phyloP scores from a whole-genome alignment of 2,888 invertebrate species.

The Torymus texanus region DNA sequence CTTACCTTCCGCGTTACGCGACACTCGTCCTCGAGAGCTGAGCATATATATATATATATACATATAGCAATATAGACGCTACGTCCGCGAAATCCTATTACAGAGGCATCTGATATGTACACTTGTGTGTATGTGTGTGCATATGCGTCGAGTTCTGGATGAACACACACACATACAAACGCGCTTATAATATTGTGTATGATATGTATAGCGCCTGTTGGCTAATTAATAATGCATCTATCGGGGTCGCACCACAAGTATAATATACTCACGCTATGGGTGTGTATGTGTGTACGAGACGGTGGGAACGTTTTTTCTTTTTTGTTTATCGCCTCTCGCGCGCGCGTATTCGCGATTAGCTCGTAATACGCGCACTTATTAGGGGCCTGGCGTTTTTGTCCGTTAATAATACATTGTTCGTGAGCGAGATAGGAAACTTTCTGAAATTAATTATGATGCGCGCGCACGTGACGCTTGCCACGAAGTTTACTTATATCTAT shows the following conservation, averaged over 20 bases:
- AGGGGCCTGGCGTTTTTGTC: slow-evolving; percentile 6
- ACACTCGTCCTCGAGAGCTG: too few relatives aligned
- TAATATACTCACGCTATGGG: too few relatives aligned
- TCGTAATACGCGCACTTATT: slow-evolving; percentile 5
- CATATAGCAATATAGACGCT: too few relatives aligned
- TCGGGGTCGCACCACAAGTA: background rate
- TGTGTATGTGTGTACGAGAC: background rate
- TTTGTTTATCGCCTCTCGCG: background rate
- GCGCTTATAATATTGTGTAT: background rate
- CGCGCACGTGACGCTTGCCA: too few relatives aligned
- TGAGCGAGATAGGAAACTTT: slow-evolving; percentile 3
- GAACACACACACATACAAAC: background rate
- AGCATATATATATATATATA: too few relatives aligned
- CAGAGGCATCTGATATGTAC: too few relatives aligned
- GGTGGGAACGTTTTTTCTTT: slow-evolving; percentile 27
- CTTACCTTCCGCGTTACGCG: too few relatives aligned
- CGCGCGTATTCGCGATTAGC: slow-evolving; percentile 11
- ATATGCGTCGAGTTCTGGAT: background rate
- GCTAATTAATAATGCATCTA: slow-evolving; percentile 32
- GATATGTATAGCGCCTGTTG: background rate
- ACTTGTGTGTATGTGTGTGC: too few relatives aligned
- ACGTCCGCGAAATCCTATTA: too few relatives aligned
- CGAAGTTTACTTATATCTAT: too few relatives aligned
- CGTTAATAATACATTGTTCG: slow-evolving; percentile 33
- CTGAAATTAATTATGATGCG: slow-evolving; percentile 31